These are phyloP conservation scores for Lepus townsendii DNA, from an alignment of 2,797 vertebrate species.

Conservation along the genomic window DNA sequence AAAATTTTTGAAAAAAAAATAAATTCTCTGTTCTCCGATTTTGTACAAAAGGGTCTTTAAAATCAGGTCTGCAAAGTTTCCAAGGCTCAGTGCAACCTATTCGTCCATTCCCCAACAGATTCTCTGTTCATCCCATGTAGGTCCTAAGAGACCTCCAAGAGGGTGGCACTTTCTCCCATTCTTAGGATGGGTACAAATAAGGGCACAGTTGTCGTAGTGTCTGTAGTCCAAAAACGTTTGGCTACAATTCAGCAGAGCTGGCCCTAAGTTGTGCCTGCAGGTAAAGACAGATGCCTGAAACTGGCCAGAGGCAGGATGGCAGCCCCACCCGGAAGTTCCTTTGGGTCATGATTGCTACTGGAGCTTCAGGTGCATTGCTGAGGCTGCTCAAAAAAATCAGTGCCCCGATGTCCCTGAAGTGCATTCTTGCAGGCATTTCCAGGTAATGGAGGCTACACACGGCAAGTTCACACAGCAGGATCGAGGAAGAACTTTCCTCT, in stretches of 20 bases:
- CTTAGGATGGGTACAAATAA: neutral
- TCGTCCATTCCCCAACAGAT: neutral
- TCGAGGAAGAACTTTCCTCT: neutral
- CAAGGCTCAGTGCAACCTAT: neutral
- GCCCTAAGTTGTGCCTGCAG: neutral
- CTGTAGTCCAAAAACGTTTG: neutral
- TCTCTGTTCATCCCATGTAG: neutral
- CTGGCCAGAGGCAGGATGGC: neutral
- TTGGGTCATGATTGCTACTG: neutral
- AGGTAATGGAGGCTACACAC: no score
- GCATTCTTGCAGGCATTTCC: neutral
- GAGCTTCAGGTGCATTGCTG: neutral
- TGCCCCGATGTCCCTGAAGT: neutral
- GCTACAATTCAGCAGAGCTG: neutral
- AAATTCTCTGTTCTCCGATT: neutral
- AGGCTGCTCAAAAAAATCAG: neutral
- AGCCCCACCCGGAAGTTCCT: neutral
- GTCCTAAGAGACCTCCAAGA: neutral
- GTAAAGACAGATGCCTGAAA: neutral
- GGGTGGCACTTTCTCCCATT: neutral
- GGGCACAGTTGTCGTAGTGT: neutral
- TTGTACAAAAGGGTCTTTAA: neutral
- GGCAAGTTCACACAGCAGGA: neutral
- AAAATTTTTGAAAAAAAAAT: no score
- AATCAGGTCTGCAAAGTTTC: neutral